Evolutionary conservation across 1,140 invertebrate genomes (phyloP).

Genomic region (Linepithema humile): DNA sequence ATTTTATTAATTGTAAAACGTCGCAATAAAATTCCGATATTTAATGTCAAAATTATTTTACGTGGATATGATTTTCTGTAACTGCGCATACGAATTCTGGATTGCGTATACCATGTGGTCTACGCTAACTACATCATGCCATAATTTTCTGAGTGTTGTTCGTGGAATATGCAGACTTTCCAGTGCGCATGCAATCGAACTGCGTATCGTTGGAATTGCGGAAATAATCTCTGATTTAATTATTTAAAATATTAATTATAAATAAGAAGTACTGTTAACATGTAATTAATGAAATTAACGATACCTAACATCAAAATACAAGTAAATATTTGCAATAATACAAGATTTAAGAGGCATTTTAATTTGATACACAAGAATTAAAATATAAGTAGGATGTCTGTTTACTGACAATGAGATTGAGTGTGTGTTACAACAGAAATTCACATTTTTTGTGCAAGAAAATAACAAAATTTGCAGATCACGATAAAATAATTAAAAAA

Average conservation of each 20-base stretch:
- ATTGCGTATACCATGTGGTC: conserved; percentile 23
- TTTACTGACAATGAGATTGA: too few species aligned
- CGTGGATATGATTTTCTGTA: conserved; percentile 20
- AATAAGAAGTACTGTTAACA: not conserved
- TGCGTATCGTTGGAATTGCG: conserved; percentile 28
- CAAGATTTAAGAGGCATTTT: not conserved
- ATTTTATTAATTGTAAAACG: not conserved
- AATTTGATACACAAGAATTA: not conserved
- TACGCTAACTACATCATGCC: conserved; percentile 38
- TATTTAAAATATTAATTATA: conserved; percentile 21
- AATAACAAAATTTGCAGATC: too few species aligned
- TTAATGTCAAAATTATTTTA: conserved; percentile 27
- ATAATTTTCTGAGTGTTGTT: conserved; percentile 55
- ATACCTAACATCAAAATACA: not conserved
- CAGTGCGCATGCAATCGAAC: conserved; percentile 29
- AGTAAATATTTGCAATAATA: not conserved
- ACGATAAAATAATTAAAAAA: not conserved
- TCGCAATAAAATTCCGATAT: conserved; percentile 23
- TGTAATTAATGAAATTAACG: not conserved
- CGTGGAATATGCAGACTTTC: conserved; percentile 44
- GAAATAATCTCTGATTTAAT: conserved; percentile 15
- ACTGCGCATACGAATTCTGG: conserved; percentile 30
- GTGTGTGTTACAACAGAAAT: too few species aligned
- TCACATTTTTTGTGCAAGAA: too few species aligned
- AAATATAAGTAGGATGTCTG: too few species aligned